A percentile compares a stretch with the other conserved stretches of the same genome.
Conservation (phyloP, 2,113 vertebrate genomes). For the Megalops atlanticus region DNA sequence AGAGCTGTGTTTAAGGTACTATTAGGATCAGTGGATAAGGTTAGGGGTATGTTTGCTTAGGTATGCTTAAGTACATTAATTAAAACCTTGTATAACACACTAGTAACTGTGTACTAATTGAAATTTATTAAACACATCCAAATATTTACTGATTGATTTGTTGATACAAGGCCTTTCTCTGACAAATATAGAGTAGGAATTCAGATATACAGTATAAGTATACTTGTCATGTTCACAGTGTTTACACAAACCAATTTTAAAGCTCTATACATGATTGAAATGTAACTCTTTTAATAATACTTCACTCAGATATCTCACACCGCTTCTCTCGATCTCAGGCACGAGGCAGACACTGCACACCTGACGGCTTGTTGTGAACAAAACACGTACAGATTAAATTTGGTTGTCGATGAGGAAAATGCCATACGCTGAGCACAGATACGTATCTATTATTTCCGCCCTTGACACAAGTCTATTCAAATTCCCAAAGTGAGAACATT, state of each 20-base stretch:
- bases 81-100: no score
- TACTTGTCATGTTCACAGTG: no score
- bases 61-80: no score
- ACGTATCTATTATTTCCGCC: constrained; percentile 8
- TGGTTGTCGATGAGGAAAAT: constrained; percentile 6
- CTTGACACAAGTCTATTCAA: neutral
- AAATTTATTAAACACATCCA: neutral
- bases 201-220: no score
- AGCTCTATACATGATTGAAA: no score
- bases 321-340: neutral
- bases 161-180: neutral
- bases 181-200: neutral
- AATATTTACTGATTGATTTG: no score
- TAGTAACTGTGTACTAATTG: neutral
- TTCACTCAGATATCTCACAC: neutral
- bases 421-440: neutral
- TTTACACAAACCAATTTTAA: no score
- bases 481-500: constrained; percentile 9
- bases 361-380: neutral
- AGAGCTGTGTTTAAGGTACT: no score
- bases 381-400: constrained; percentile 13
- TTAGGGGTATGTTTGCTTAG: no score
- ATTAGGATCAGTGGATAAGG: no score
- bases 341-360: neutral
- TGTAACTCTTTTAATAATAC: neutral